phyloP scores from a whole-genome alignment of 2,888 invertebrate genomes.

The Protonemura montana region DNA sequence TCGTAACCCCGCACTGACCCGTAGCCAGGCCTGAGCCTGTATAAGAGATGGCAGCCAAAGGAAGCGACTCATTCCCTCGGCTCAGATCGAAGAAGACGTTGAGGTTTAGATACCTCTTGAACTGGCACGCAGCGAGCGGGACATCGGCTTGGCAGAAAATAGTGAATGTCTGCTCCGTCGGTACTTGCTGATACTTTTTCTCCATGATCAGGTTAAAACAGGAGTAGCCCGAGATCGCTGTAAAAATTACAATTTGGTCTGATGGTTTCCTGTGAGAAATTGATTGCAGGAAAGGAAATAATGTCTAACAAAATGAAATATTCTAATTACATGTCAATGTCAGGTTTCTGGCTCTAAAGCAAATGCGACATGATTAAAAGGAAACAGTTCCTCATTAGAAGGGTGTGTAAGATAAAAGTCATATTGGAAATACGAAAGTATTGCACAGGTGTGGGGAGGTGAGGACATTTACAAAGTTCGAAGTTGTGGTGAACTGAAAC shows the following conservation, averaged over 20 bases:
- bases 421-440: too few species aligned
- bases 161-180: not conserved
- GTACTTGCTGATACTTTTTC: not conserved
- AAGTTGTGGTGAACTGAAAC: too few species aligned
- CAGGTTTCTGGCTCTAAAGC: too few species aligned
- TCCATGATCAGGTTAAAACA: not conserved
- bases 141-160: not conserved
- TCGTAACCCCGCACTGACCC: not conserved
- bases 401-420: too few species aligned
- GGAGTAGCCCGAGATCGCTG: not conserved
- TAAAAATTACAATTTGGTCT: not conserved
- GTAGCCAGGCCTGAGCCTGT: not conserved
- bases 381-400: too few species aligned
- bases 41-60: not conserved
- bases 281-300: too few species aligned
- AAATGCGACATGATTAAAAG: too few species aligned
- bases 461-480: too few species aligned
- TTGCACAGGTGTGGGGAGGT: too few species aligned
- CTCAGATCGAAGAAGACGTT: not conserved
- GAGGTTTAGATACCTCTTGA: not conserved
- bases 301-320: too few species aligned
- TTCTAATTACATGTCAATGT: too few species aligned
- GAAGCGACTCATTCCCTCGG: not conserved
- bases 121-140: not conserved
- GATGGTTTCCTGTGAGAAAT: too few species aligned